Evolutionary conservation across 2,113 vertebrate genomes (phyloP), one percentile per base, ranked within the genome.

Genomic region (Trichomycterus rosablanca): DNA sequence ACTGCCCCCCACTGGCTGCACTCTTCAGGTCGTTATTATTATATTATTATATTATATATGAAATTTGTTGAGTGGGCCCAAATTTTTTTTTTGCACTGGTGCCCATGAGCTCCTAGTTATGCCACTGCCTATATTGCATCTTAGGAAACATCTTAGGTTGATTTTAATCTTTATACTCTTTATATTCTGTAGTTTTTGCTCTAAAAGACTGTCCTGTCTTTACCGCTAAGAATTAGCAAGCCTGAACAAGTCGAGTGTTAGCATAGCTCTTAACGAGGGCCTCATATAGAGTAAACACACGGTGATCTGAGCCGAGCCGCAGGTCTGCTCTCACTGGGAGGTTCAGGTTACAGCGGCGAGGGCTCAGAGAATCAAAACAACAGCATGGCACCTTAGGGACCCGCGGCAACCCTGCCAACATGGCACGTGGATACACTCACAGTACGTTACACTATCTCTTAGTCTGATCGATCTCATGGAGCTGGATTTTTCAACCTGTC

Each of bases 261-360:
- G 39, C 0, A n/a, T 40, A 5, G n/a, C 12, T 14, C 54, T 48
- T 59, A 64, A 64, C 26, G 32, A 64, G 61, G 18, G 34, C 20
- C 52, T 63, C 11, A 32, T 42, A 44, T 51, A 40, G 7, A 35
- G 30, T 37, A 30, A 46, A 57, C 30, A 45, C 49, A 22, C 20
- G 12, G 53, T 20, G 30, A 48, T 42, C 42, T 20, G 24, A 53
- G 39, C 24, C 1, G 54, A 16, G 22, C 46, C 63, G 18, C 34
- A 16, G 40, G 26, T 45, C 26, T 42, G 39, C 65, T 59, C 22
- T 15, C 66, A 48, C 37, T 1, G 73, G 77, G 71, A 76, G 77
- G 71, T 46, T 78, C 55, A 7, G 74, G 74, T 82, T 76, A 75
- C 80, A 59, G 67, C 62, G 46, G 60, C 59, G 49, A 50, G 49